A percentile compares a stretch with the other conserved stretches of the same genome.
These are phyloP conservation scores for Diloba caeruleocephala DNA, from an alignment of 2,888 invertebrate genomes.

Conservation along the genomic window DNA sequence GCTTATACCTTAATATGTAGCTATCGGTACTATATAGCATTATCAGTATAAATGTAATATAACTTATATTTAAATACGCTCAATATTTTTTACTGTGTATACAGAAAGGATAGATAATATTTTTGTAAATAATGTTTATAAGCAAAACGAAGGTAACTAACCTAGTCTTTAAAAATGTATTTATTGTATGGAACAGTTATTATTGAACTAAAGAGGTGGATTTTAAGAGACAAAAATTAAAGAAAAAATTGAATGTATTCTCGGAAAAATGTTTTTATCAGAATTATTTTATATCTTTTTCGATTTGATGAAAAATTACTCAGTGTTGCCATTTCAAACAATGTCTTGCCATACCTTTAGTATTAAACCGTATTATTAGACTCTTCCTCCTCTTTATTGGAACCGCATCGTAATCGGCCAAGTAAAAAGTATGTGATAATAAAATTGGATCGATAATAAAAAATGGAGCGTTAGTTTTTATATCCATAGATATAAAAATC, in stretches of 20 bases:
- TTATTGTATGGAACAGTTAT: conserved; percentile 55
- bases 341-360: conserved; percentile 42
- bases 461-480: conserved; percentile 78
- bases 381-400: conserved; percentile 10
- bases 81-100: too few relatives aligned
- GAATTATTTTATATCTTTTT: background rate
- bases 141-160: conserved; percentile 45
- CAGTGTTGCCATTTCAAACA: conserved; percentile 11
- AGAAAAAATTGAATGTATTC: conserved; percentile 38
- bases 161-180: conserved; percentile 57
- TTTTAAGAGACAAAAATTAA: too few relatives aligned
- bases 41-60: too few relatives aligned
- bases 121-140: conserved; percentile 39
- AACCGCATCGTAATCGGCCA: conserved; percentile 26
- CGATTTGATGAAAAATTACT: background rate
- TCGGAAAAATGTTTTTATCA: background rate
- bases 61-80: conserved; percentile 13
- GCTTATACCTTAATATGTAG: too few relatives aligned
- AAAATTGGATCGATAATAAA: conserved; percentile 16
- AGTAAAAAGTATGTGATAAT: conserved; percentile 42
- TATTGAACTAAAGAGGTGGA: conserved; percentile 15
- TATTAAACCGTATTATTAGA: conserved; percentile 16
- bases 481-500: conserved; percentile 80
- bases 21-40: too few relatives aligned
- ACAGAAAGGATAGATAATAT: too few relatives aligned